Percentiles rank a stretch among this genome's conserved stretches.
phyloP scores from a whole-genome alignment of 2,113 vertebrate species.

The Crypturellus undulatus region DNA sequence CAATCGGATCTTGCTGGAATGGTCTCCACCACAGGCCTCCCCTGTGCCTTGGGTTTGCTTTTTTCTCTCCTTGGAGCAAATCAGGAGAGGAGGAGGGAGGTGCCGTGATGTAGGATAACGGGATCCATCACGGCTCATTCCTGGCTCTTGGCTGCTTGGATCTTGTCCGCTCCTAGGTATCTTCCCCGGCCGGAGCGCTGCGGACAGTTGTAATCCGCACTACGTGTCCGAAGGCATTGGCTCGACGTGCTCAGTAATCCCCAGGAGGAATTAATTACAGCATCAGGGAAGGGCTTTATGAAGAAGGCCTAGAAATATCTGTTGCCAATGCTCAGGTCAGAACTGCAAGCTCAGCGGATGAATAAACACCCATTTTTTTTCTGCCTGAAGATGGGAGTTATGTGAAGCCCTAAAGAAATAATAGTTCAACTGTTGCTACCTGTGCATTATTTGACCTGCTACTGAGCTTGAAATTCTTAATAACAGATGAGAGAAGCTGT shows the following conservation, averaged over 20 bases:
- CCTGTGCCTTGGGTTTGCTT: background rate
- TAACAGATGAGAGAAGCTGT: background rate
- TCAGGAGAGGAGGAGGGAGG: background rate
- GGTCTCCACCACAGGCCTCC: background rate
- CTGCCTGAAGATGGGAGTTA: constrained; percentile 1
- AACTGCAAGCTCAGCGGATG: background rate
- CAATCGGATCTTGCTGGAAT: background rate
- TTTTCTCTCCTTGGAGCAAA: background rate
- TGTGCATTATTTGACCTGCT: background rate
- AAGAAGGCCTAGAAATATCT: background rate
- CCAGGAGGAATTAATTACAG: background rate
- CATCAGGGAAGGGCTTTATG: background rate
- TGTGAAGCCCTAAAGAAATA: background rate
- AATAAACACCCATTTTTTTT: background rate
- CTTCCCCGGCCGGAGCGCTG: background rate
- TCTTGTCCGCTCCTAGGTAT: background rate
- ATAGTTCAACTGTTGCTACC: background rate
- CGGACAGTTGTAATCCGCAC: background rate
- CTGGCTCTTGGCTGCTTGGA: background rate
- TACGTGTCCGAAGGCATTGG: background rate
- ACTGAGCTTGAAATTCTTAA: background rate
- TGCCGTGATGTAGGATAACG: accelerated
- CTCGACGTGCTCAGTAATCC: background rate
- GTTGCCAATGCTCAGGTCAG: background rate
- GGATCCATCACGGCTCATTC: background rate